These are phyloP conservation scores for Aspidiotus destructor DNA, from an alignment of 2,888 invertebrate species.

Conservation along the genomic window DNA sequence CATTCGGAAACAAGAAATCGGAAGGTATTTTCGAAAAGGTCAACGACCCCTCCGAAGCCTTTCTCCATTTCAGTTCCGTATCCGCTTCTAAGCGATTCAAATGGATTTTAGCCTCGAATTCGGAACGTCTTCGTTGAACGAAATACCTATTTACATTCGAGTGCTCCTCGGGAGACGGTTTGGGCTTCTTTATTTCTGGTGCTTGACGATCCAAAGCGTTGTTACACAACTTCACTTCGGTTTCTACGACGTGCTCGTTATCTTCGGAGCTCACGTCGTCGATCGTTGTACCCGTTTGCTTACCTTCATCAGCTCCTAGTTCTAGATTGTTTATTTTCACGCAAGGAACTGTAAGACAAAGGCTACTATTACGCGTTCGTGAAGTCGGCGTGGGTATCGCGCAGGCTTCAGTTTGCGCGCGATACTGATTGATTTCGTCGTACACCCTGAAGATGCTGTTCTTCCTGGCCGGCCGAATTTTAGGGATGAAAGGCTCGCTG, in stretches of 20 bases:
- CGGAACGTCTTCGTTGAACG: constrained; percentile 28
- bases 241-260: background rate
- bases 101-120: constrained; percentile 33
- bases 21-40: constrained; percentile 23
- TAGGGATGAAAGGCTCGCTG: background rate
- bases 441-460: background rate
- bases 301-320: background rate
- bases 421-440: background rate
- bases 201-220: no score
- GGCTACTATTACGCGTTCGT: background rate
- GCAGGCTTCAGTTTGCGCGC: no score
- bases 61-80: background rate
- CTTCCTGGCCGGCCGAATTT: background rate
- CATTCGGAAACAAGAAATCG: constrained; percentile 21
- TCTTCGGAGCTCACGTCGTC: background rate
- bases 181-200: no score
- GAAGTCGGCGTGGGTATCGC: background rate
- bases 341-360: background rate
- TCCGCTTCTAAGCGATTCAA: constrained; percentile 6
- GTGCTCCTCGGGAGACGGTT: no score
- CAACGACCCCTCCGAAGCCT: constrained; percentile 24
- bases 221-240: no score
- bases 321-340: background rate
- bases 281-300: background rate
- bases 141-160: background rate